Evolutionary conservation across 2,888 invertebrate species (phyloP).

Genomic region (Notocelia uddmanniana): DNA sequence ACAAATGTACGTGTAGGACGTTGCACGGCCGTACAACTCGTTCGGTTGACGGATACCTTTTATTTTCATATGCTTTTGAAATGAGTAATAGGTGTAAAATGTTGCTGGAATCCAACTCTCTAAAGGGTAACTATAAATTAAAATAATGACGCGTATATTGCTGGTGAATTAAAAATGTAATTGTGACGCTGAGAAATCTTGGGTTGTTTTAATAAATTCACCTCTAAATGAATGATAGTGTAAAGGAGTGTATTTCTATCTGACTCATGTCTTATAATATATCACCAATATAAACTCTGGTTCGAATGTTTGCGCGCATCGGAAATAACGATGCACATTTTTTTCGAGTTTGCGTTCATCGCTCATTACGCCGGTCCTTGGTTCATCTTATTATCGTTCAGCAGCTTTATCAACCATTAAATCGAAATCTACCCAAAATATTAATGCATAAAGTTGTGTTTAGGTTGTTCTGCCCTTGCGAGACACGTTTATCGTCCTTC

Average conservation of each 20-base stretch:
- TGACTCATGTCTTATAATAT: conserved; percentile 46
- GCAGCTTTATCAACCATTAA: conserved; percentile 53
- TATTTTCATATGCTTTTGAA: conserved; percentile 71
- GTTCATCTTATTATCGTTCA: conserved; percentile 70
- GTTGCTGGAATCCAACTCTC: conserved; percentile 70
- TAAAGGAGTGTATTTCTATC: conserved; percentile 36
- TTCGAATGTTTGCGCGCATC: conserved; percentile 60
- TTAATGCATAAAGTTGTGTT: conserved; percentile 52
- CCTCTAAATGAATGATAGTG: conserved; percentile 43
- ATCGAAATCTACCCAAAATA: conserved; percentile 55
- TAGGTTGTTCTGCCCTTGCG: conserved; percentile 50
- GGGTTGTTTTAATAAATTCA: conserved; percentile 51
- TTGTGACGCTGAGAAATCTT: conserved; percentile 60
- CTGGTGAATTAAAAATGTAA: conserved; percentile 62
- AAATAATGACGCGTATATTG: conserved; percentile 64
- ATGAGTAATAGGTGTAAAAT: conserved; percentile 79
- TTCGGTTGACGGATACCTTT: conserved; percentile 62
- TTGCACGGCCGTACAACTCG: conserved; percentile 61
- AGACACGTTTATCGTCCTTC: conserved; percentile 60
- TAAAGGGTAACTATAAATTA: conserved; percentile 73
- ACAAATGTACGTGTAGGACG: conserved; percentile 79
- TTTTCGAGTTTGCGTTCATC: conserved; percentile 66
- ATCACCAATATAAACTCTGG: conserved; percentile 56
- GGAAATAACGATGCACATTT: conserved; percentile 65
- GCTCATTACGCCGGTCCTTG: conserved; percentile 69